Percentiles rank a stretch among this genome's conserved stretches.
phyloP scores from a whole-genome alignment of 1,140 invertebrate genomes.

The Macrosteles quadrilineatus region DNA sequence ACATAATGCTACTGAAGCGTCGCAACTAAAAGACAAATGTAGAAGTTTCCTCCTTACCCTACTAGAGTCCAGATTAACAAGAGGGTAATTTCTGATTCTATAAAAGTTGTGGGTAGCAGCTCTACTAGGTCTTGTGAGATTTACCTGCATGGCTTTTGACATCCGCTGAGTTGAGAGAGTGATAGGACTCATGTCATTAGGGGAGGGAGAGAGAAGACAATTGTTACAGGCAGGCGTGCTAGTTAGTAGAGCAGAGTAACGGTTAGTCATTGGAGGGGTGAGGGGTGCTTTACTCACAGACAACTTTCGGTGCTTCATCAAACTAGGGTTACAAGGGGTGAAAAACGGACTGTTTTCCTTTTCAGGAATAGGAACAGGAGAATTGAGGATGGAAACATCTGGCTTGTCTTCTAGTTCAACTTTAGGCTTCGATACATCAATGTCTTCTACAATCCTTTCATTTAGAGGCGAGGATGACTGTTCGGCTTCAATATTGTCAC shows the following conservation, averaged over 20 bases:
- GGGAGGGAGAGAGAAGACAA: conserved; percentile 48
- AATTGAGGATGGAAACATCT: neutral
- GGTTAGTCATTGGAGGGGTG: conserved; percentile 10
- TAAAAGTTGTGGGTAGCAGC: no score
- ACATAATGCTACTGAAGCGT: no score
- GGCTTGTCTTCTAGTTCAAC: neutral
- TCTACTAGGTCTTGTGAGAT: neutral
- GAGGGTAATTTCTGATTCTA: no score
- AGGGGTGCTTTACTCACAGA: conserved; percentile 19
- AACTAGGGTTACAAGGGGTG: conserved; percentile 12
- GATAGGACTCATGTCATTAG: conserved; percentile 74
- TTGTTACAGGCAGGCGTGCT: conserved; percentile 57
- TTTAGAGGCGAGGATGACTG: neutral
- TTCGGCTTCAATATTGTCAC: neutral
- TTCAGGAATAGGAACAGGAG: neutral
- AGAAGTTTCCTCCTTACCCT: no score
- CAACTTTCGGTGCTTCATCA: conserved; percentile 19
- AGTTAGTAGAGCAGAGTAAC: conserved; percentile 47
- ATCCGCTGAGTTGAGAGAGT: conserved; percentile 81
- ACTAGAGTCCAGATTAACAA: no score
- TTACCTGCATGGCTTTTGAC: conserved; percentile 84
- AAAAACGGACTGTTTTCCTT: conserved; percentile 9
- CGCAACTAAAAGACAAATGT: no score
- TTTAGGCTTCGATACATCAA: neutral
- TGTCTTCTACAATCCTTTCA: neutral